A percentile compares a stretch with the other conserved stretches of the same genome.
Evolutionary conservation across 2,888 invertebrate genomes (phyloP).

Genomic region (Norana najaformis): DNA sequence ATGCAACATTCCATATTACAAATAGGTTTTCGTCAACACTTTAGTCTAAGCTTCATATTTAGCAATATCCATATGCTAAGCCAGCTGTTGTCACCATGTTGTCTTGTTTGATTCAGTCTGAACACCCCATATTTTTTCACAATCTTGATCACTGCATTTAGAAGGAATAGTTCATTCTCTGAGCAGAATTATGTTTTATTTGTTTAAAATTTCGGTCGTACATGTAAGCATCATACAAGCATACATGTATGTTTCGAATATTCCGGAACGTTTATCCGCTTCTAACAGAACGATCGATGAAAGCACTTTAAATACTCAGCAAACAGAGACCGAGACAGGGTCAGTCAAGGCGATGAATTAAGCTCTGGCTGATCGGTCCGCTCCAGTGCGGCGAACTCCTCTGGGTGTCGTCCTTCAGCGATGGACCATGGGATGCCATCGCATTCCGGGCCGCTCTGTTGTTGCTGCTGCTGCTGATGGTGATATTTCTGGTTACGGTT

Average conservation of each 20-base stretch:
- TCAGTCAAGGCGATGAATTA: neutral
- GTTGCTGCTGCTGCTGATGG: neutral
- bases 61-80: too few species aligned
- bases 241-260: neutral
- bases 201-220: neutral
- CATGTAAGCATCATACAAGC: neutral
- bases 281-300: neutral
- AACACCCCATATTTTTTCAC: neutral
- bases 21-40: neutral
- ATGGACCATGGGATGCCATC: neutral
- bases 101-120: neutral
- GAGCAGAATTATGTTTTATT: too few species aligned
- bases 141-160: neutral
- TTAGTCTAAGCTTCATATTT: neutral
- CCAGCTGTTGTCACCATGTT: too few species aligned
- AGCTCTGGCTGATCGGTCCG: neutral
- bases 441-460: neutral
- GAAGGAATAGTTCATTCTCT: neutral
- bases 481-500: neutral
- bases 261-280: neutral
- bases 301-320: neutral
- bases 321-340: neutral
- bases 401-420: neutral
- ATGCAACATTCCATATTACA: neutral
- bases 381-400: neutral